A percentile compares a stretch with the other conserved stretches of the same genome.
Evolutionary conservation across 2,797 vertebrate genomes (phyloP).

Genomic region (Scolopax bukidnonensis): DNA sequence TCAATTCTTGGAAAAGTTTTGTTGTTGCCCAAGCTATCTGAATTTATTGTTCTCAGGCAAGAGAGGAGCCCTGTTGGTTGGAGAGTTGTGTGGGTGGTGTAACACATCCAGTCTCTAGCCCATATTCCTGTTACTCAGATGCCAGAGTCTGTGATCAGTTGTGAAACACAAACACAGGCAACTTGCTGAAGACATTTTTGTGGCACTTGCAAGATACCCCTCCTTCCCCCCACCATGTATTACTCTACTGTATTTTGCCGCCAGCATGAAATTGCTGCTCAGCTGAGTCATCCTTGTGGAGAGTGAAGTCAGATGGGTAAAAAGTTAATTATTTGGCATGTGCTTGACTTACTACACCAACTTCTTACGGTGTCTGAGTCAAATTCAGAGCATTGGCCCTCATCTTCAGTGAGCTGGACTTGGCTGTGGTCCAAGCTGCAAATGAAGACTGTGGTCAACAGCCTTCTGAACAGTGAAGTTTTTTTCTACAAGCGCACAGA

Average conservation of each 20-base stretch:
- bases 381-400: background rate
- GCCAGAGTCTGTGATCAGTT: background rate
- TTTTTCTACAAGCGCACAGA: background rate
- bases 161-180: background rate
- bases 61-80: background rate
- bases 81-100: background rate
- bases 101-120: background rate
- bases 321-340: background rate
- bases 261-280: background rate
- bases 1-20: slow-evolving; percentile 27
- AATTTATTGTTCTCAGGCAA: slow-evolving; percentile 44
- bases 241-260: background rate
- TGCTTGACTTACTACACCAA: background rate
- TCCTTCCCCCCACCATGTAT: background rate
- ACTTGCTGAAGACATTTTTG: background rate
- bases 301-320: background rate
- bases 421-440: background rate
- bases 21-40: slow-evolving; percentile 19
- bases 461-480: background rate
- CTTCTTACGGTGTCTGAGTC: background rate
- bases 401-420: background rate
- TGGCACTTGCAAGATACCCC: background rate
- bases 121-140: background rate
- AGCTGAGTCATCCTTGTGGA: background rate
- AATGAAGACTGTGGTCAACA: background rate